Evolutionary conservation across 2,113 vertebrate genomes (phyloP), one percentile per base, ranked within the genome.

Genomic region (Nycticebus coucang): DNA sequence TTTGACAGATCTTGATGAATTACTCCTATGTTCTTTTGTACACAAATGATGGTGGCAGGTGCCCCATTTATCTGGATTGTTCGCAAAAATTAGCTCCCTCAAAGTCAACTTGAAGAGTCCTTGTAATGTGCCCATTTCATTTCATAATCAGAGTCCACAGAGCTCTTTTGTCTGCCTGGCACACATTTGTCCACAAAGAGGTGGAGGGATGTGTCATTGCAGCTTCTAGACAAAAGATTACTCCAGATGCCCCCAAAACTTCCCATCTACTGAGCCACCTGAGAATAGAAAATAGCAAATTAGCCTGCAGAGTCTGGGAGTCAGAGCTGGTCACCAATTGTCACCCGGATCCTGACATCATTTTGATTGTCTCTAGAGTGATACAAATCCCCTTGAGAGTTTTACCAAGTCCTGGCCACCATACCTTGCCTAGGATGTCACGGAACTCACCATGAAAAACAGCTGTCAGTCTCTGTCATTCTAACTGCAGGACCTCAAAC

Each of bases 21-120:
- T 3, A 55, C 1, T 53, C 18, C 7, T 13, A 21, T 5, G 5
- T 92, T 22, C 57, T 35, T 50, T 55, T 30, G 66, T 19, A 50
- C 15, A 3, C 35, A 26, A 53, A n/a, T 68, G 66, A 66, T 1
- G 10, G 28, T 0, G 10, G 33, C 21, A 2, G 3, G 9, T n/a
- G 30, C 53, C 30, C 50, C 7, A 0, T 53, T 71, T 17, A 9
- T 21, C 26, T 9, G 10, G 77, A 26, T 21, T 81, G 21, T 35
- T 12, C 45, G 30, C 21, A 68, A 85, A 50, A 7, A n/a, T 28
- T 1, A 55, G 26, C 19, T 33, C 1, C 10, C 9, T 72, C 55
- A 0, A 0, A 19, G 60, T 18, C 41, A 24, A 28, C 35, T 4
- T 11, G 24, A 71, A 53, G 55, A 26, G 18, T 1, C 64, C 33